These are phyloP conservation scores for Anoplophora glabripennis DNA, from an alignment of 1,140 invertebrate genomes.

Conservation along the genomic window DNA sequence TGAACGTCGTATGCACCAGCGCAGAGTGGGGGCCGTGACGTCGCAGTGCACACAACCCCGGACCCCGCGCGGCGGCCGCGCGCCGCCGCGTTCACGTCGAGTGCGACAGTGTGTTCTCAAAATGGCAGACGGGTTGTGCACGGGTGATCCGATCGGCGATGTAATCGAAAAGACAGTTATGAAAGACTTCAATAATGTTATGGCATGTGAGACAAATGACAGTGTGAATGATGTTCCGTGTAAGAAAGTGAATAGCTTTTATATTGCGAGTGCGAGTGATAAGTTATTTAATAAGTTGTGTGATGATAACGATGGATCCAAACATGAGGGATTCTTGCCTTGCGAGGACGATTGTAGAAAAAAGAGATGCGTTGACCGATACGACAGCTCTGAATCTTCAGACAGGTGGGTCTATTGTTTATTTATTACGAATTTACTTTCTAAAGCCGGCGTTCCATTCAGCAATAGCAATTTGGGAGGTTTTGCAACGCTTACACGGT, in stretches of 20 bases:
- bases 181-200: conserved; percentile 33
- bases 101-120: conserved; percentile 38
- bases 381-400: conserved; percentile 85
- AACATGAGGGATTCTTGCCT: conserved; percentile 41
- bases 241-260: conserved; percentile 39
- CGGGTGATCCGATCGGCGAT: conserved; percentile 39
- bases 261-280: conserved; percentile 39
- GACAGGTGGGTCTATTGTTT: conserved; percentile 64
- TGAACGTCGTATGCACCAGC: conserved; percentile 43
- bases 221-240: conserved; percentile 24
- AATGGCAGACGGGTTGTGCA: conserved; percentile 52
- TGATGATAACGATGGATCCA: conserved; percentile 25
- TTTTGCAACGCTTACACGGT: conserved; percentile 35
- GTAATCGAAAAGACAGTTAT: conserved; percentile 40
- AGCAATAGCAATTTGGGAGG: conserved; percentile 12
- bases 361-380: conserved; percentile 80
- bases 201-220: conserved; percentile 28
- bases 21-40: conserved; percentile 36
- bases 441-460: conserved; percentile 8
- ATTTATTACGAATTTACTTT: conserved; percentile 3
- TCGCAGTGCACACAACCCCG: conserved; percentile 31
- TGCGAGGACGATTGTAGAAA: conserved; percentile 63
- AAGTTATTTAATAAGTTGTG: conserved; percentile 40
- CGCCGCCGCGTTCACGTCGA: conserved; percentile 9
- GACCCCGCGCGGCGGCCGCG: conserved; percentile 11